Evolutionary conservation across 2,888 invertebrate species (phyloP).

Genomic region (Trachelus stipa): DNA sequence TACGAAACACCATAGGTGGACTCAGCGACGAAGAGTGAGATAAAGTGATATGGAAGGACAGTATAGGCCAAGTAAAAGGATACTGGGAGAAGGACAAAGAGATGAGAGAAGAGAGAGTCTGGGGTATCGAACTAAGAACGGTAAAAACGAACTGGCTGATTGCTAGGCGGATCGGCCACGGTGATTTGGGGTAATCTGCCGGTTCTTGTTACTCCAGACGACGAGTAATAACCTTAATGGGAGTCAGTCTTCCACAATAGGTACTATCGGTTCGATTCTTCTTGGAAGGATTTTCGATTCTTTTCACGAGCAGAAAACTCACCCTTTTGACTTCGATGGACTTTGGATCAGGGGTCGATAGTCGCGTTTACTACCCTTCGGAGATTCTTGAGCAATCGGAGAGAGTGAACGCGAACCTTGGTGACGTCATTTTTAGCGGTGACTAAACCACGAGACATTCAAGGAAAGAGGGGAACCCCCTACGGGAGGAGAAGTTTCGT

Average conservation of each 20-base stretch:
- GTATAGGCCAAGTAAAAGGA: background rate
- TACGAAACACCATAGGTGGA: constrained; percentile 22
- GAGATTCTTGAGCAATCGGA: background rate
- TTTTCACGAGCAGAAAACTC: background rate
- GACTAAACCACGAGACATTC: background rate
- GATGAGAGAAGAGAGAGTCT: constrained; percentile 25
- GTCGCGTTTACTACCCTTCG: background rate
- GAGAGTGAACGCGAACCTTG: background rate
- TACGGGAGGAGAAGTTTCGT: constrained; percentile 34
- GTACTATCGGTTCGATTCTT: constrained; percentile 40
- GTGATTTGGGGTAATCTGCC: constrained; percentile 62
- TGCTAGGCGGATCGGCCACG: constrained; percentile 60
- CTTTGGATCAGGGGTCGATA: background rate
- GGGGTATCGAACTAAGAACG: constrained; percentile 27
- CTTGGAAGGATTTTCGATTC: background rate
- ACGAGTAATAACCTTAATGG: constrained; percentile 63
- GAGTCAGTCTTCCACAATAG: constrained; percentile 45
- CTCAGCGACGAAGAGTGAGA: constrained; percentile 18
- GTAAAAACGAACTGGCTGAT: constrained; percentile 49
- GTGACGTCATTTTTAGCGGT: background rate
- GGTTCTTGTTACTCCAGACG: constrained; percentile 61
- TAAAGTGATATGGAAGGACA: constrained; percentile 7
- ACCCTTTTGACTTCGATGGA: background rate
- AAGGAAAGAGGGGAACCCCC: background rate
- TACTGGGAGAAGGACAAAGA: constrained; percentile 20